A percentile compares a stretch with the other conserved stretches of the same genome.
phyloP scores from a whole-genome alignment of 1,140 invertebrate genomes.

The Drosophila tropicalis region DNA sequence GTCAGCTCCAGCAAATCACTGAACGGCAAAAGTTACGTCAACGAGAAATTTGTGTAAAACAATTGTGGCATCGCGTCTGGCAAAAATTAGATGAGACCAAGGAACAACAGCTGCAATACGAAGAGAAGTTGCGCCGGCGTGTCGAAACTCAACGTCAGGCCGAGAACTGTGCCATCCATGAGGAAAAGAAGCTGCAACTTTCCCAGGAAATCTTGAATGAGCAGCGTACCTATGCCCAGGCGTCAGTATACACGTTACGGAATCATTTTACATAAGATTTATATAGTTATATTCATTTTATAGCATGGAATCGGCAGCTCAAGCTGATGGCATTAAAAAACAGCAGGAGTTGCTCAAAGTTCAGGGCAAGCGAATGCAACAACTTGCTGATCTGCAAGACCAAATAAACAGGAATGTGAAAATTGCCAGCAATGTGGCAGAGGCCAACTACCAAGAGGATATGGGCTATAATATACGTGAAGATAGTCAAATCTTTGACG shows the following conservation, averaged over 20 bases:
- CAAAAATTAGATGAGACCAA: constrained; percentile 38
- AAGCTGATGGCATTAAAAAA: constrained; percentile 15
- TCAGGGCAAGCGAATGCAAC: constrained; percentile 30
- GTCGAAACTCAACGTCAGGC: constrained; percentile 36
- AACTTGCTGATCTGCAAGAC: constrained; percentile 38
- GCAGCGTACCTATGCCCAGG: constrained; percentile 29
- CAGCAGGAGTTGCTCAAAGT: constrained; percentile 4
- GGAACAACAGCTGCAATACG: constrained; percentile 44
- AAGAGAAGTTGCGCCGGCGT: constrained; percentile 33
- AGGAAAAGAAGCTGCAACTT: constrained; percentile 1
- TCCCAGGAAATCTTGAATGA: constrained; percentile 17
- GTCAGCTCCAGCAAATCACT: constrained; percentile 68
- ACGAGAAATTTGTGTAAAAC: constrained; percentile 45
- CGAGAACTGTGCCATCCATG: constrained; percentile 35
- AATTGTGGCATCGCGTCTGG: constrained; percentile 58
- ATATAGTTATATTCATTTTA: neutral
- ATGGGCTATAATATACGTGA: constrained; percentile 35
- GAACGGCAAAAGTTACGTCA: constrained; percentile 46
- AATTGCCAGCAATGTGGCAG: neutral
- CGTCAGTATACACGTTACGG: constrained; percentile 15
- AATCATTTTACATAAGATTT: neutral
- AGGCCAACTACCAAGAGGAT: constrained; percentile 27
- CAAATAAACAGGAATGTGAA: constrained; percentile 35
- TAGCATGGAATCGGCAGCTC: constrained; percentile 30
- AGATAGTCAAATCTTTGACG: constrained; percentile 49